Evolutionary conservation across 1,140 invertebrate species (phyloP), one percentile per base, ranked within the genome.

Genomic region (Drosophila saltans): DNA sequence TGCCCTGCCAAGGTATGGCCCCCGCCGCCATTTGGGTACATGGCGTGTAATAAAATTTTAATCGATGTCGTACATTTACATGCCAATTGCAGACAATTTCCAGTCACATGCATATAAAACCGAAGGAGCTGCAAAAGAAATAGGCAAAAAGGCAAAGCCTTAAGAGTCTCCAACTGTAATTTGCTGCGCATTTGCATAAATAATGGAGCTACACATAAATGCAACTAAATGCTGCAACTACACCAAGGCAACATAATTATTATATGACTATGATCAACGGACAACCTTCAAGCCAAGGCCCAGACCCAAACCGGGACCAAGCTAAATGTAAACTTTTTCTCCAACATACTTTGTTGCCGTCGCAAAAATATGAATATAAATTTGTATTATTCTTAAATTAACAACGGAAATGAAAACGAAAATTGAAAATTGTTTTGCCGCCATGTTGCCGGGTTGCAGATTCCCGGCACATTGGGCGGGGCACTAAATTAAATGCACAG

Each of bases 41-140:
- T 89, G 80, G 84, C 84, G 80, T 89, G 84, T 89, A 90, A 89
- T 89, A 89, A 89, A 89, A 89, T 89, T 89, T 89, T 89, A 89
- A 89, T 89, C 84, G 84, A 90, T 89, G 84, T 89, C 84, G 84
- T 84, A 89, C 84, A 89, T 90, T 89, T 89, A 81, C 84, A 88
- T 88, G 85, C 84, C 84, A 89, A 88, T 89, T 89, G 84, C 83
- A 83, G 76, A 66, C 83, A 70, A 72, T 81, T 74, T 52, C 66
- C 59, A 77, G 69, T 68, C 82, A 81, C 80, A 83, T 84, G 71
- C 77, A 77, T 81, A 83, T 88, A 74, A 73, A 78, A 86, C 88
- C 80, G 83, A 76, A 86, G 80, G 74, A 85, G 67, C 66, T 63
- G 71, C 66, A 56, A 71, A 72, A 26, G 45, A 48, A 48, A 52